Conservation (phyloP, 2,113 vertebrate genomes). For the Falco punctatus region DNA sequence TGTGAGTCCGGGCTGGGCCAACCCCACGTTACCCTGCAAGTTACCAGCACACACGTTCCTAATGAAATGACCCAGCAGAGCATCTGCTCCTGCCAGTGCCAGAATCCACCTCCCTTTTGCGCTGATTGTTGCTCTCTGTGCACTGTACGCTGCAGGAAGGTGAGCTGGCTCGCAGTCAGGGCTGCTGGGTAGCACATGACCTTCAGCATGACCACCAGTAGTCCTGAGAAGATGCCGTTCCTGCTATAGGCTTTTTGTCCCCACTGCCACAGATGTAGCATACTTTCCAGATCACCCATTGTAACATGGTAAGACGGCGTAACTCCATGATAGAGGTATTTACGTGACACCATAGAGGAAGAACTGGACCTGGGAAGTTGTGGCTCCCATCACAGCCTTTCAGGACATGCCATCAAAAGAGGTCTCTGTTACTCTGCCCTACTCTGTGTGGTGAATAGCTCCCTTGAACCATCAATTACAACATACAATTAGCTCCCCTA, state of each 20-base stretch:
- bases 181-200: not conserved
- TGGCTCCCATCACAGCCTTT: not conserved
- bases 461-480: conserved; percentile 19
- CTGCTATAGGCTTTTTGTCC: not conserved
- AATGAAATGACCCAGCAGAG: not conserved
- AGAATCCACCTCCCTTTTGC: not conserved
- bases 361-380: not conserved
- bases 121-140: accelerated
- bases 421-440: not conserved
- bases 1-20: not conserved
- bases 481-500: not conserved
- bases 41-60: not conserved
- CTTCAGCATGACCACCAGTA: not conserved
- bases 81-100: not conserved
- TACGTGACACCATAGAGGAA: not conserved
- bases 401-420: not conserved
- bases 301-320: accelerated
- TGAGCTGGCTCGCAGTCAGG: not conserved
- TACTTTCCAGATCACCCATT: not conserved
- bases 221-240: not conserved
- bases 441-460: not conserved
- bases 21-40: accelerated
- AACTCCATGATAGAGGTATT: not conserved
- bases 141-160: not conserved
- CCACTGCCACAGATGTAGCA: accelerated